Evolutionary conservation across 2,888 invertebrate genomes (phyloP).

Genomic region (Invenusta paracnida): DNA sequence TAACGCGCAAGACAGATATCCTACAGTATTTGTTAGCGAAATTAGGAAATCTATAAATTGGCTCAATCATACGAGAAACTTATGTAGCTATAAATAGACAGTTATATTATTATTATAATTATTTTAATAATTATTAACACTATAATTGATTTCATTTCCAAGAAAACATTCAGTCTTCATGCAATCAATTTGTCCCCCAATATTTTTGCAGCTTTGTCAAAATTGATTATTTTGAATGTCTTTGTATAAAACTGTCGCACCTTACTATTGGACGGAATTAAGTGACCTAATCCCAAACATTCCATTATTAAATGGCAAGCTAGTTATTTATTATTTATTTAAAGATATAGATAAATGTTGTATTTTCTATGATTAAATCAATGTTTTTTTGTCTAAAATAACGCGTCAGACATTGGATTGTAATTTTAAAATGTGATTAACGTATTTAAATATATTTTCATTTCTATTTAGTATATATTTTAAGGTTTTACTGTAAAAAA

Average conservation of each 20-base stretch:
- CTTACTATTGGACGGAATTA: neutral
- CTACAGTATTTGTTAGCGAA: constrained; percentile 6
- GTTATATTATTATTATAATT: no score
- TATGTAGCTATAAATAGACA: constrained; percentile 9
- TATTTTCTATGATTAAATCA: constrained; percentile 23
- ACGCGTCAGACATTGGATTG: constrained; percentile 1
- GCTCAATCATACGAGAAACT: constrained; percentile 1
- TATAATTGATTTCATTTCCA: constrained; percentile 16
- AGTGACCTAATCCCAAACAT: neutral
- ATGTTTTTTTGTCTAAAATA: neutral
- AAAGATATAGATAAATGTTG: neutral
- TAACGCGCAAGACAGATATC: neutral
- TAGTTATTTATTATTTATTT: neutral
- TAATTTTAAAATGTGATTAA: constrained; percentile 5
- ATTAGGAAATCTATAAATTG: neutral
- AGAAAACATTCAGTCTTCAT: constrained; percentile 19
- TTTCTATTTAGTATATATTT: no score
- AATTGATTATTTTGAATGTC: neutral
- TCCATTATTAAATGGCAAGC: neutral
- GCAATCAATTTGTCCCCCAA: constrained; percentile 26
- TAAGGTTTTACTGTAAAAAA: constrained; percentile 9
- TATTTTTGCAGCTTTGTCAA: neutral
- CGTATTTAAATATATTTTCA: constrained; percentile 20
- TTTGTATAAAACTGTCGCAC: neutral
- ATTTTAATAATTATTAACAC: neutral